These are phyloP conservation scores for Sarcophilus harrisii DNA, from an alignment of 2,797 vertebrate species.

Conservation along the genomic window DNA sequence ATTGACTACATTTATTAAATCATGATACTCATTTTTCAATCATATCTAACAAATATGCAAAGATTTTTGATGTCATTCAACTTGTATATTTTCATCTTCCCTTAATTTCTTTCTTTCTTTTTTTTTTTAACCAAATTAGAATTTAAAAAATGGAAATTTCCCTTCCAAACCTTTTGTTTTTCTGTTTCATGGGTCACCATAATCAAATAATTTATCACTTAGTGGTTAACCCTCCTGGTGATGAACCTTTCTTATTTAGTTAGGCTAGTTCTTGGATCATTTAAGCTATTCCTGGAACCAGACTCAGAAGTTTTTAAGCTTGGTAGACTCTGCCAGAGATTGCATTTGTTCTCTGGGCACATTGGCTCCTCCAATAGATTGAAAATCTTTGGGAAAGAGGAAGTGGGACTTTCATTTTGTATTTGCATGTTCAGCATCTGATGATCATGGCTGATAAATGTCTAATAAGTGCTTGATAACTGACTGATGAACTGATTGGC, in stretches of 20 bases:
- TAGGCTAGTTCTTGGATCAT: neutral
- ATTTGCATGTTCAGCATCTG: neutral
- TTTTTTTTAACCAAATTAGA: neutral
- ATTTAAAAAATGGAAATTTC: neutral
- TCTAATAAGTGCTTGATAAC: neutral
- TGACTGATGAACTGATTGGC: neutral
- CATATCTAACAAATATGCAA: neutral
- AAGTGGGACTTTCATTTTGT: neutral
- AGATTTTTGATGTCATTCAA: neutral
- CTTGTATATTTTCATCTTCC: neutral
- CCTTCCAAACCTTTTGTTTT: neutral
- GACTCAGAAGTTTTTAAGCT: neutral
- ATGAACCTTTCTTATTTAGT: neutral
- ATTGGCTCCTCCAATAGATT: neutral
- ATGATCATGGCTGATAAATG: neutral
- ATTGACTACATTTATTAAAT: neutral
- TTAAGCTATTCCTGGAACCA: neutral
- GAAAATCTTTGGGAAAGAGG: neutral
- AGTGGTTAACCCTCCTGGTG: neutral
- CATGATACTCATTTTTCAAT: neutral
- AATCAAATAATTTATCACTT: neutral
- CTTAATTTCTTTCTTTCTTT: too few species aligned
- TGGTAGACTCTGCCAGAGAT: neutral
- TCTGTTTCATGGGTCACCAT: neutral
- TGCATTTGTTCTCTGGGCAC: neutral